A percentile compares a stretch with the other conserved stretches of the same genome.
phyloP scores from a whole-genome alignment of 2,888 invertebrate species.

The Ctena decussata region DNA sequence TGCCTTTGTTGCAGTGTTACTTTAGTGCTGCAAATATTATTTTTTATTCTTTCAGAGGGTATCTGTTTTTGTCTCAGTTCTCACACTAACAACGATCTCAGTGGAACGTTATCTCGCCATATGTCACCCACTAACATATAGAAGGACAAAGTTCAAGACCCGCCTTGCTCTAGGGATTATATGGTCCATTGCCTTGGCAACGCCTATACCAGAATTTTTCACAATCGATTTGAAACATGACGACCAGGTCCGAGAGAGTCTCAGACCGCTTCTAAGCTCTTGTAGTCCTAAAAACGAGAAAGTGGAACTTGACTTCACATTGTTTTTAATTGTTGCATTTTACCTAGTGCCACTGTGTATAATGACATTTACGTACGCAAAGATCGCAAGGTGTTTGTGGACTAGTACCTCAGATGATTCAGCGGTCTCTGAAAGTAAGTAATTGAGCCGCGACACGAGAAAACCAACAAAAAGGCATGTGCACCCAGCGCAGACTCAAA shows the following conservation, averaged over 20 bases:
- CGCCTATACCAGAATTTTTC: constrained; percentile 79
- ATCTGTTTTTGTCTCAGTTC: constrained; percentile 96
- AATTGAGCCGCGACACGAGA: too few species aligned
- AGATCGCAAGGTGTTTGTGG: constrained; percentile 84
- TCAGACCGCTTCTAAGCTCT: constrained; percentile 61
- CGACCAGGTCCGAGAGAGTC: constrained; percentile 33
- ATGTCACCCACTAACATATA: constrained; percentile 95
- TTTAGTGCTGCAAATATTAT: too few species aligned
- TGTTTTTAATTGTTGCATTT: constrained; percentile 76
- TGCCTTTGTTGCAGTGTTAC: too few species aligned
- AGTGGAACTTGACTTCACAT: constrained; percentile 76
- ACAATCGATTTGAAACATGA: constrained; percentile 54
- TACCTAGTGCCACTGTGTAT: constrained; percentile 83
- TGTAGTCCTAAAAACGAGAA: constrained; percentile 52
- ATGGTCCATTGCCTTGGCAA: constrained; percentile 92
- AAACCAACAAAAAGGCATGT: too few species aligned
- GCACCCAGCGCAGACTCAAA: too few species aligned
- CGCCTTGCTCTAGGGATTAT: constrained; percentile 93
- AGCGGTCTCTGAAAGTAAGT: constrained; percentile 63
- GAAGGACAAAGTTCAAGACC: constrained; percentile 93
- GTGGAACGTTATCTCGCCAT: constrained; percentile 98
- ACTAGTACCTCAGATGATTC: constrained; percentile 55
- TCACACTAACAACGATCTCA: constrained; percentile 96
- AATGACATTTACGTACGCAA: constrained; percentile 82
- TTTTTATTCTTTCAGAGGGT: constrained; percentile 91